Evolutionary conservation across 2,113 vertebrate genomes (phyloP).

Genomic region (Phaethon lepturus): DNA sequence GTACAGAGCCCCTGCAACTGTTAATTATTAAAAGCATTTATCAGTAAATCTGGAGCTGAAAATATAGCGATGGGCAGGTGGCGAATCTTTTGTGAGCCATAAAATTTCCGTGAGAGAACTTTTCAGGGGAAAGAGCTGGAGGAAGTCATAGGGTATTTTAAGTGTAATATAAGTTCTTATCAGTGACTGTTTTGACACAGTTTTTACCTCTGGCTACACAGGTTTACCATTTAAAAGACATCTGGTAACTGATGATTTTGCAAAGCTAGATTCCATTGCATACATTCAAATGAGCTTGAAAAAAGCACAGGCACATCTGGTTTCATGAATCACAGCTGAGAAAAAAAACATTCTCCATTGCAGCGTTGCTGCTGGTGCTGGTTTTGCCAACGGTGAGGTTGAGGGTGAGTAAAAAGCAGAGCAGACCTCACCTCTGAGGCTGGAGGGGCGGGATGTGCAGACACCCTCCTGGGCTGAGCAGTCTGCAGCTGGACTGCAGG

Average conservation of each 20-base stretch:
- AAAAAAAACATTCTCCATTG: neutral
- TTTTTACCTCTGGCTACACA: conserved; percentile 31
- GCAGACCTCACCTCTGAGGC: neutral
- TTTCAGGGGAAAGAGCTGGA: neutral
- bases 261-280: conserved; percentile 24
- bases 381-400: neutral
- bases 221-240: conserved; percentile 31
- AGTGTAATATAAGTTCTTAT: neutral
- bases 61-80: fast-evolving
- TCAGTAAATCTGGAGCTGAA: neutral
- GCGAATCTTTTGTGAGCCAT: neutral
- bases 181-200: conserved; percentile 10
- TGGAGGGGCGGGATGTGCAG: neutral
- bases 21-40: conserved; percentile 42
- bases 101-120: neutral
- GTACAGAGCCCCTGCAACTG: neutral
- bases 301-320: conserved; percentile 29
- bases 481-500: neutral
- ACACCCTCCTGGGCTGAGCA: neutral
- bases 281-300: conserved; percentile 54
- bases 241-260: conserved; percentile 41
- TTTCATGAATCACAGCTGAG: neutral
- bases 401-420: neutral
- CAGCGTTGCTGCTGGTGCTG: neutral
- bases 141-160: neutral